phyloP scores from a whole-genome alignment of 2,888 invertebrate genomes.

The Cremastinae sp. region DNA sequence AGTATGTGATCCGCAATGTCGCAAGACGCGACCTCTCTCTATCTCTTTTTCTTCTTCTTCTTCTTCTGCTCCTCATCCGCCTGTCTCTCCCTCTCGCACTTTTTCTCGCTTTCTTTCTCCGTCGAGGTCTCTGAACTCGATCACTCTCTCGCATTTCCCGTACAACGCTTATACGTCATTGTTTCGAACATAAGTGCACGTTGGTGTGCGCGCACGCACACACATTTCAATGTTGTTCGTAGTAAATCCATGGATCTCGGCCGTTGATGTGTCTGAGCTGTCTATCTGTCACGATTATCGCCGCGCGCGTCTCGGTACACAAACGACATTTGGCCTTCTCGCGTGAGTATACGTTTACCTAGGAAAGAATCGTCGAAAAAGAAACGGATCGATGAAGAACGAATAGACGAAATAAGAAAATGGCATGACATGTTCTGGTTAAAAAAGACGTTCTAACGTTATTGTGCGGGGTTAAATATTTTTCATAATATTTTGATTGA shows the following conservation, averaged over 20 bases:
- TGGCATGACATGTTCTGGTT: constrained; percentile 25
- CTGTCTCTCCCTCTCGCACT: constrained; percentile 20
- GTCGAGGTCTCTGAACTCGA: constrained; percentile 71
- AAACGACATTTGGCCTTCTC: constrained; percentile 55
- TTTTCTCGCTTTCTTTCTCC: constrained; percentile 66
- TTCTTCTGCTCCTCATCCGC: too few species aligned
- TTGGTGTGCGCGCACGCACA: constrained; percentile 5
- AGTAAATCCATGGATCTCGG: constrained; percentile 54
- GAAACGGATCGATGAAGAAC: background rate
- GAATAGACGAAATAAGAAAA: constrained; percentile 36
- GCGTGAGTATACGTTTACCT: constrained; percentile 34
- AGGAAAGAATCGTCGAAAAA: constrained; percentile 32
- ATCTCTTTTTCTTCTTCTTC: constrained; percentile 59
- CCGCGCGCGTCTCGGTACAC: constrained; percentile 55
- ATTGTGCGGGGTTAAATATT: too few species aligned
- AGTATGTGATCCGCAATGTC: constrained; percentile 69
- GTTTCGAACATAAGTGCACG: constrained; percentile 16
- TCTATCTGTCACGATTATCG: constrained; percentile 52
- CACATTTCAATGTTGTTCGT: constrained; percentile 1
- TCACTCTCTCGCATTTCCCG: constrained; percentile 40
- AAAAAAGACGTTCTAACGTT: too few species aligned
- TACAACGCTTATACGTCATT: constrained; percentile 38
- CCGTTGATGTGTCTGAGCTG: constrained; percentile 46
- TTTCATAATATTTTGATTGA: too few species aligned
- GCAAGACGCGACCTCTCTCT: constrained; percentile 68